A percentile compares a stretch with the other conserved stretches of the same genome.
Evolutionary conservation across 2,797 vertebrate species (phyloP).

Genomic region (Micromesistius poutassou): DNA sequence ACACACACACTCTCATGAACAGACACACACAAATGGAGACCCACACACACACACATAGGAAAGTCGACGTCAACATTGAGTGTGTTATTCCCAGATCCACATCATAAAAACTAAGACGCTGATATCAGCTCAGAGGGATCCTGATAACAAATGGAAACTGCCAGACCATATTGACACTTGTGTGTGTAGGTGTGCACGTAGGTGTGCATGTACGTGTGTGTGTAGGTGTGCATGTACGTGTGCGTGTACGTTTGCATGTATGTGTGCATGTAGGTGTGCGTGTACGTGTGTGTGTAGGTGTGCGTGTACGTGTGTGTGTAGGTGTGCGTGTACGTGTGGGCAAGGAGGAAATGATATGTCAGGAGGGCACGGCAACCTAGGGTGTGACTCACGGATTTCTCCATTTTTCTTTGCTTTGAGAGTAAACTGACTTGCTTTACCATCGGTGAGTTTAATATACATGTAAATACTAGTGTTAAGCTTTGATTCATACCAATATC

Average conservation of each 20-base stretch:
- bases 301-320: no score
- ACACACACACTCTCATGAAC: no score
- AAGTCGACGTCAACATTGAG: neutral
- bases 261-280: conserved; percentile 7
- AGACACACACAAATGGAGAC: no score
- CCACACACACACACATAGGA: neutral
- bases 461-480: no score
- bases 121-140: conserved; percentile 16
- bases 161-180: neutral
- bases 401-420: no score
- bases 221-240: conserved; percentile 5
- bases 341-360: no score
- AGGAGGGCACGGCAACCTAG: no score
- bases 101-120: conserved; percentile 16
- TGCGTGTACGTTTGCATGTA: conserved; percentile 8
- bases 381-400: no score
- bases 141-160: conserved; percentile 35
- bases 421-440: no score
- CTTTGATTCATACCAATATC: no score
- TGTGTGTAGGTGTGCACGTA: conserved; percentile 6
- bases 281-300: conserved; percentile 9
- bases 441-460: no score
- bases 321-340: conserved; percentile 8
- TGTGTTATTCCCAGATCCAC: conserved; percentile 18
- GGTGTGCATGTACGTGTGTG: conserved; percentile 11